Evolutionary conservation across 2,113 vertebrate species (phyloP), one percentile per base, ranked within the genome.

Genomic region (Passer montanus): DNA sequence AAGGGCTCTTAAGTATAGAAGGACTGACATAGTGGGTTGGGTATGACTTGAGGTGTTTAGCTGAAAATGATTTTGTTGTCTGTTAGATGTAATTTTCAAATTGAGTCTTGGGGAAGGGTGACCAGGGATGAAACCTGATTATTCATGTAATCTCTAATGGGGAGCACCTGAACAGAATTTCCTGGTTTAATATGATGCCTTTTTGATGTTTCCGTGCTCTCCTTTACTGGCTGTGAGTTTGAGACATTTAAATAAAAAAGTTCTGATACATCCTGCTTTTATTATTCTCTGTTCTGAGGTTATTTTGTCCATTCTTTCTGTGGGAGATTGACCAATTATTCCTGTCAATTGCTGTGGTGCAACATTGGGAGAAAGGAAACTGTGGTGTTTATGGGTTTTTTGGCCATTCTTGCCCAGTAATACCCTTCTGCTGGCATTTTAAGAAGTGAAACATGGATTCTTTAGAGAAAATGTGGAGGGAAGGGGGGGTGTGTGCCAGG

Each of bases 401-500:
- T 73, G 35, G 13, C 28, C 1, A 0, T 41, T 60, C 47, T 74
- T 75, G 9, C 7, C 9, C 5, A 15, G 9, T 39, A 55, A 58
- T 63, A 46, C 17, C 5, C 2, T 3, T 30, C 28, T 80, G n/a
- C 43, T 59, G 39, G 9, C 1, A 2, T 37, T 78, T 55, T 56
- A 55, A 55, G 37, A 30, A 43, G 8, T 2, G 2, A 33, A 82
- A n/a, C n/a, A 4, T 9, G 50, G 12, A 27, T 37, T 88, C 6
- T 56, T 37, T 17, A 27, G 12, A 15, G 47, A 16, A 31, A 63
- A 21, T 0, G 1, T 53, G 26, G 5, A 64, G 8, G 35, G 35
- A n/a, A n/a, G 3, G 3, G 28, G 9, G 58, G 15, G 20, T 2
- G 6, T 35, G 10, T 27, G 4, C 0, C 0, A 31, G 37, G 33